phyloP scores from a whole-genome alignment of 2,797 vertebrate genomes.

The Acipenser transmontanus region DNA sequence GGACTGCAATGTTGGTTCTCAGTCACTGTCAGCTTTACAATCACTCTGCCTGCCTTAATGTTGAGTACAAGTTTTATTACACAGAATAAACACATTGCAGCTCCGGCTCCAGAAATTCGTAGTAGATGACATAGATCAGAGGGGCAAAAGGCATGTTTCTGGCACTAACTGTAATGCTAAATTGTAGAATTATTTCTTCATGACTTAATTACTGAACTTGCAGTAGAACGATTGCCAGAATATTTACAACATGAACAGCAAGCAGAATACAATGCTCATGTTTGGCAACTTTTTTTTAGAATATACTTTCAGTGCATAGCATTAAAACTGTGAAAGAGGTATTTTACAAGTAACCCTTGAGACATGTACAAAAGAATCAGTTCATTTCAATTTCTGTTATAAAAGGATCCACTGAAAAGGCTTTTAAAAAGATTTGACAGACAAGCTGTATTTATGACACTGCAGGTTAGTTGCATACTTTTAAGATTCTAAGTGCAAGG shows the following conservation, averaged over 20 bases:
- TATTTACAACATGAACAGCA: not conserved
- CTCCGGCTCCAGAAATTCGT: conserved; percentile 16
- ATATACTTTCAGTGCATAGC: not conserved
- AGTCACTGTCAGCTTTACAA: conserved; percentile 12
- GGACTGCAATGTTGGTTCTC: not conserved
- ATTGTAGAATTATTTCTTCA: not conserved
- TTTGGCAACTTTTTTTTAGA: conserved; percentile 1
- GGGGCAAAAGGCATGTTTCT: conserved; percentile 2
- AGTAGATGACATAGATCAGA: conserved; percentile 35
- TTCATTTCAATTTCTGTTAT: not conserved
- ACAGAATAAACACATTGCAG: conserved; percentile 26
- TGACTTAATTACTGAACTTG: conserved; percentile 14
- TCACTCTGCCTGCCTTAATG: not conserved
- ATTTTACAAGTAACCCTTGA: not conserved
- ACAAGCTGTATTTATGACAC: too few relatives aligned
- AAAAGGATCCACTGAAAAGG: not conserved
- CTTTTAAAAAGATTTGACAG: not conserved
- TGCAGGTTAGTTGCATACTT: too few relatives aligned
- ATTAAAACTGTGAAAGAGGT: not conserved
- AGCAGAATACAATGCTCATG: not conserved
- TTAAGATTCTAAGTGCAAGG: too few relatives aligned
- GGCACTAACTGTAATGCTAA: not conserved
- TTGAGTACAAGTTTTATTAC: not conserved
- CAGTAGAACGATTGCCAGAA: not conserved
- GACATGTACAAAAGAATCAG: not conserved